Conservation (phyloP, 2,888 invertebrate species). For the Mesorhabditis sp. region DNA sequence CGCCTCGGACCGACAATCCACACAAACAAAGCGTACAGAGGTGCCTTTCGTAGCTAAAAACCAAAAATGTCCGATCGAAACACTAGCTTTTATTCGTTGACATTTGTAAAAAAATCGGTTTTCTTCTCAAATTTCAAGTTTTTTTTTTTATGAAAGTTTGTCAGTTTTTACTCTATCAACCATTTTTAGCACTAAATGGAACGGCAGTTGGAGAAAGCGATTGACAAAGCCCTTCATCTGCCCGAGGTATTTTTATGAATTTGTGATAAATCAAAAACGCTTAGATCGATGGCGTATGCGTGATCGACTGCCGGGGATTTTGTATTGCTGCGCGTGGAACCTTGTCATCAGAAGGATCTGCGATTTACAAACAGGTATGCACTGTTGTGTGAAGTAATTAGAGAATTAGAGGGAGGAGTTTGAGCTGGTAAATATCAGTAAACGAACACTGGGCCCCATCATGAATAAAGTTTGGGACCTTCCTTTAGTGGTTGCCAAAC, state of each 20-base stretch:
- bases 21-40: too few species aligned
- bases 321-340: background rate
- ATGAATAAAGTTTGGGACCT: too few species aligned
- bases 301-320: background rate
- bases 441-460: too few species aligned
- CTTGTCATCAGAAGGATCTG: background rate
- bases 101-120: too few species aligned
- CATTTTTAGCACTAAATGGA: background rate
- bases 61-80: too few species aligned
- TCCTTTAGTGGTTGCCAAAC: background rate
- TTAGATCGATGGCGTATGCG: conserved; percentile 5
- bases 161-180: background rate
- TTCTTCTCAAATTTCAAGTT: background rate
- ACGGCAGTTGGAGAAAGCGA: background rate
- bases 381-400: too few species aligned
- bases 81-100: too few species aligned
- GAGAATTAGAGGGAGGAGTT: too few species aligned
- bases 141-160: background rate
- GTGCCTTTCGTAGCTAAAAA: too few species aligned
- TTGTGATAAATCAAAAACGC: background rate
- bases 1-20: too few species aligned
- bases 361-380: background rate
- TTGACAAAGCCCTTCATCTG: background rate
- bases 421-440: too few species aligned
- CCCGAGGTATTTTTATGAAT: background rate